Evolutionary conservation across 2,888 invertebrate species (phyloP).

Genomic region (Cheilosia grossa): DNA sequence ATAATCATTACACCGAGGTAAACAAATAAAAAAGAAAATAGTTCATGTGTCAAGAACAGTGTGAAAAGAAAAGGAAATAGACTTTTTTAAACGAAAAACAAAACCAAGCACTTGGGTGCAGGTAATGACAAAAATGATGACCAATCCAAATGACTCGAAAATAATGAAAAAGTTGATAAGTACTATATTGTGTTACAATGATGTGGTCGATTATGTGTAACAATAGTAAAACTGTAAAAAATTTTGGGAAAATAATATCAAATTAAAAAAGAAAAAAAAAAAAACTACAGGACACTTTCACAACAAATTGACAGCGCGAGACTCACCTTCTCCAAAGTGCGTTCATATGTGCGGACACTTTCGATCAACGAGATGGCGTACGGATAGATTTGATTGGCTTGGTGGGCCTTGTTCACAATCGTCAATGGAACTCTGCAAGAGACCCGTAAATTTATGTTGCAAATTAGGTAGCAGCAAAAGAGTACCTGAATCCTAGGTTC

Average conservation of each 20-base stretch:
- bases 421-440: constrained; percentile 93
- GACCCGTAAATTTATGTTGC: constrained; percentile 78
- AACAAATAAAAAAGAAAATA: not conserved
- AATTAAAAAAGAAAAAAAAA: constrained; percentile 26
- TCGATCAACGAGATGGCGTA: constrained; percentile 99
- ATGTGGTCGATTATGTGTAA: constrained; percentile 66
- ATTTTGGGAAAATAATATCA: constrained; percentile 7
- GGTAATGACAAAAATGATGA: constrained; percentile 54
- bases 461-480: constrained; percentile 82
- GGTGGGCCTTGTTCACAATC: constrained; percentile 99
- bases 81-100: constrained; percentile 18
- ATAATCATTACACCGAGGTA: constrained; percentile 65
- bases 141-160: constrained; percentile 37
- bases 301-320: not conserved
- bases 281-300: constrained; percentile 53
- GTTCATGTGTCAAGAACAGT: constrained; percentile 44
- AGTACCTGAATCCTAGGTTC: constrained; percentile 92
- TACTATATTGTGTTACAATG: constrained; percentile 39
- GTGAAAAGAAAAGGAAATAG: constrained; percentile 19
- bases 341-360: constrained; percentile 97
- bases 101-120: constrained; percentile 73
- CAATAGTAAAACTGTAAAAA: constrained; percentile 53
- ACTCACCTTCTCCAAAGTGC: constrained; percentile 97
- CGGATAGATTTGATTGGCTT: constrained; percentile 98
- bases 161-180: constrained; percentile 28